Evolutionary conservation across 2,113 vertebrate species (phyloP).

Genomic region (Poeciliopsis turrubarensis): DNA sequence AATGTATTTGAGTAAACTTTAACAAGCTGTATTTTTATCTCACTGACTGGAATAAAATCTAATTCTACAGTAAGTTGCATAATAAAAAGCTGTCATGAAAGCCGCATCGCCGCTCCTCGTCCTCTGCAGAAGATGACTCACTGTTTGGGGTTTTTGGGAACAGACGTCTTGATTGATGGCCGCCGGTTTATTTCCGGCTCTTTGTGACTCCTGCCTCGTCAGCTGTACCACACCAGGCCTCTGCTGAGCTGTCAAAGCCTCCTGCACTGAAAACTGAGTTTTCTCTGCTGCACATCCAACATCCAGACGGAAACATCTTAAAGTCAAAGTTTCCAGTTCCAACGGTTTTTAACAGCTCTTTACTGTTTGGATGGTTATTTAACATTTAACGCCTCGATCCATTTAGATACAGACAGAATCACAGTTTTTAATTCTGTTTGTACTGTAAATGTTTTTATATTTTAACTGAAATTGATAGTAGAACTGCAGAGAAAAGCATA

Average conservation of each 20-base stretch:
- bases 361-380: no score
- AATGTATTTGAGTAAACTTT: not conserved
- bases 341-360: no score
- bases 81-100: not conserved
- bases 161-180: slow-evolving; percentile 3
- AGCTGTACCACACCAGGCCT: no score
- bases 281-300: not conserved
- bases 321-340: not conserved
- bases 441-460: no score
- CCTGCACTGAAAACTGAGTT: not conserved
- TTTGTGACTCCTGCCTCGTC: not conserved
- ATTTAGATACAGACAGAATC: no score
- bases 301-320: not conserved
- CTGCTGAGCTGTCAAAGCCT: not conserved
- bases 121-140: slow-evolving; percentile 30
- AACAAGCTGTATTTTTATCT: not conserved
- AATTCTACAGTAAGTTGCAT: not conserved
- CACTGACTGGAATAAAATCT: not conserved
- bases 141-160: slow-evolving; percentile 1
- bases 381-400: no score
- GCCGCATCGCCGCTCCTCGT: not conserved
- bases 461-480: no score
- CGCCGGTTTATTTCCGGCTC: not conserved
- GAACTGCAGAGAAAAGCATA: no score
- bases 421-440: no score